Evolutionary conservation across 2,888 invertebrate genomes (phyloP), one percentile per base, ranked within the genome.

Genomic region (Philaethria dido): DNA sequence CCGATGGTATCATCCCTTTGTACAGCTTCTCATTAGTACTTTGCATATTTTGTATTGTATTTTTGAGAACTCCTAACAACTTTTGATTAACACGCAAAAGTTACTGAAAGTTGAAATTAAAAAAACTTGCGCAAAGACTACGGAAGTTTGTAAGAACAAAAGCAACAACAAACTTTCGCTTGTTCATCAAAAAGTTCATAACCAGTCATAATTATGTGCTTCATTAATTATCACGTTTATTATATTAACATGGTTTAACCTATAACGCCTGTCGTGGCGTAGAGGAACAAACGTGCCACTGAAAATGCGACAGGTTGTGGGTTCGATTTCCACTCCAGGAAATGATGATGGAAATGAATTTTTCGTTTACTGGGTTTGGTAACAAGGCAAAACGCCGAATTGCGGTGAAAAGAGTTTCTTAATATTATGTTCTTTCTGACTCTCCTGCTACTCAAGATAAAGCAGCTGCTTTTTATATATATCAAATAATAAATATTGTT

Each of bases 101-200:
- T 57, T 42, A 22, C n/a, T n/a, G 16, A 42, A 42, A 57, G 57
- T 42, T 25, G n/a, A 39, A 55, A n/a, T 20, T 36, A 55, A 57
- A 36, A 57, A 18, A 45, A 33, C 16, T 45, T 18, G 29, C 18
- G 45, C 25, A 45, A 60, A 60, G 45, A 60, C 18, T 29, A 60
- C 44, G 29, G 60, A 60, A 60, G 44, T 29, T 60, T 29, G 59
- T 42, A 29, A 29, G 59, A 25, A 59, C 59, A 45, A 59, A 45
- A 33, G 14, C 25, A 60, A 60, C 60, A 45, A 60, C 60, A 45
- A 60, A 45, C 60, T 60, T 60, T 16, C 22, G 44, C 45, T 47
- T 47, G 22, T 57, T 57, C 57, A 57, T 57, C 57, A 22, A 57
- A 57, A 57, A 57, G 57, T 57, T 57, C 57, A 57, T 57, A 57